These are phyloP conservation scores for Pelecanus crispus DNA, from an alignment of 2,113 vertebrate species.

Conservation along the genomic window DNA sequence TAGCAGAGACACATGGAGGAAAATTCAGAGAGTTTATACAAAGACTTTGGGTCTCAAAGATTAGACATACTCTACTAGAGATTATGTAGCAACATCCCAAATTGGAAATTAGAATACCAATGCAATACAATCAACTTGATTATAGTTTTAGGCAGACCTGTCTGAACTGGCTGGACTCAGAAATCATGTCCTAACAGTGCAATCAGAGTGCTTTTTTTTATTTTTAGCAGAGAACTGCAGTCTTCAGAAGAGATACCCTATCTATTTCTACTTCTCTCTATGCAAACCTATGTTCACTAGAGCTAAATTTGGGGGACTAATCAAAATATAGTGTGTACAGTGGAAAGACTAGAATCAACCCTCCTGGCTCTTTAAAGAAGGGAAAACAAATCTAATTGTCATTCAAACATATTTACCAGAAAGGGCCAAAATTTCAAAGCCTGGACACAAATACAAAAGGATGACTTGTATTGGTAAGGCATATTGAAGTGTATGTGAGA, in stretches of 20 bases:
- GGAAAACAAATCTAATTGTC: background rate
- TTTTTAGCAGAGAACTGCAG: slow-evolving; percentile 13
- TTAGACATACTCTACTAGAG: slow-evolving; percentile 67
- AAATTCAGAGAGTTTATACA: slow-evolving; percentile 65
- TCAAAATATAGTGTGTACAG: background rate
- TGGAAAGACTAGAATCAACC: background rate
- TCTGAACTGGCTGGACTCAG: slow-evolving; percentile 44
- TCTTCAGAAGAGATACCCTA: background rate
- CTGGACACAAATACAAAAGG: background rate
- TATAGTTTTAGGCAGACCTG: slow-evolving; percentile 58
- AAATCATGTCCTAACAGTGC: slow-evolving; percentile 36
- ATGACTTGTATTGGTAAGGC: background rate
- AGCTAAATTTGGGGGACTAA: background rate
- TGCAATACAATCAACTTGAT: slow-evolving; percentile 69
- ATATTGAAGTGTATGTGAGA: background rate
- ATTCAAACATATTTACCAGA: background rate
- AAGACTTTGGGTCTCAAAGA: slow-evolving; percentile 69
- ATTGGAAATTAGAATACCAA: slow-evolving; percentile 72
- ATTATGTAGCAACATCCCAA: slow-evolving; percentile 71
- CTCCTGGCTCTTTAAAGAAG: background rate
- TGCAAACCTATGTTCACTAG: background rate
- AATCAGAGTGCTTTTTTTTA: background rate
- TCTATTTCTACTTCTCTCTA: background rate
- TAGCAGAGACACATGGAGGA: slow-evolving; percentile 68
- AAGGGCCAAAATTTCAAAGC: background rate